Evolutionary conservation across 1,140 invertebrate genomes (phyloP).

Genomic region (Drosophila trapezifrons): DNA sequence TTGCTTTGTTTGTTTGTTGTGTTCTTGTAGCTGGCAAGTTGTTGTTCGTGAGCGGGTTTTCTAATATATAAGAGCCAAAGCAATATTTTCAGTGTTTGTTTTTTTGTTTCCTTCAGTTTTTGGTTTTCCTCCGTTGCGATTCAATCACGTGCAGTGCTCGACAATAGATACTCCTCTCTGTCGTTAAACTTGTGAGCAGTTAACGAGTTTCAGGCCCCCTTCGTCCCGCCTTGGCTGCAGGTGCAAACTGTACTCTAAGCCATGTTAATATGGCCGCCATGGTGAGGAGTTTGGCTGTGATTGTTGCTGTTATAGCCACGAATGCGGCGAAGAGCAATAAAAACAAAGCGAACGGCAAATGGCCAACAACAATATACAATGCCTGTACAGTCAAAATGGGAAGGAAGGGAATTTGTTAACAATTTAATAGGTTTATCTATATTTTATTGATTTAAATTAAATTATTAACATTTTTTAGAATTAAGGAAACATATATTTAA

Average conservation of each 20-base stretch:
- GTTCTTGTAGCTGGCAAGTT: constrained; percentile 58
- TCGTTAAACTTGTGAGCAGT: constrained; percentile 72
- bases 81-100: constrained; percentile 43
- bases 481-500: too few species aligned
- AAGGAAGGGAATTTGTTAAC: background rate
- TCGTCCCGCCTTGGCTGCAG: constrained; percentile 61
- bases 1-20: constrained; percentile 22
- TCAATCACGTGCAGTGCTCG: constrained; percentile 77
- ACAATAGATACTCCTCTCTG: constrained; percentile 70
- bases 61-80: constrained; percentile 63
- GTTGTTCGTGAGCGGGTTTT: constrained; percentile 70
- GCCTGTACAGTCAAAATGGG: constrained; percentile 38
- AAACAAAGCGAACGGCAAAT: constrained; percentile 72
- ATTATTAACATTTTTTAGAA: accelerated
- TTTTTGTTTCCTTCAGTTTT: constrained; percentile 8
- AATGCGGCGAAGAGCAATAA: constrained; percentile 63
- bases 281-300: constrained; percentile 49
- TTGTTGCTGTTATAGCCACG: constrained; percentile 47
- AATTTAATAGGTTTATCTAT: background rate
- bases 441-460: too few species aligned
- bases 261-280: constrained; percentile 79
- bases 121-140: constrained; percentile 45
- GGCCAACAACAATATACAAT: constrained; percentile 55
- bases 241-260: constrained; percentile 77
- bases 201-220: constrained; percentile 44